These are phyloP conservation scores for Phoenicopterus ruber DNA, from an alignment of 2,113 vertebrate species.

Conservation along the genomic window DNA sequence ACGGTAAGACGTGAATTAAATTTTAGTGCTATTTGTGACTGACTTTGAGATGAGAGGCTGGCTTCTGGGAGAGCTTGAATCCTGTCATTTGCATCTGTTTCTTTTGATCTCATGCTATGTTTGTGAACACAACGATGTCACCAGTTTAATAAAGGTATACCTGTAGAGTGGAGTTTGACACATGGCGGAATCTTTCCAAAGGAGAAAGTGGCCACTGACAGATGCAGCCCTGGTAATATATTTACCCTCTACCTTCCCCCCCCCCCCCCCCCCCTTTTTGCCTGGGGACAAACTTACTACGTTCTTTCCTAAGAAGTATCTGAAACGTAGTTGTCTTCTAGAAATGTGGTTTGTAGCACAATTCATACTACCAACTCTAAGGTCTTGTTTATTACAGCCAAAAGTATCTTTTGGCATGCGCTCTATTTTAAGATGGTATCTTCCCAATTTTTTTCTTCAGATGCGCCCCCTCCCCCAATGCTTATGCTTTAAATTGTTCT, in stretches of 20 bases:
- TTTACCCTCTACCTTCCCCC: too few species aligned
- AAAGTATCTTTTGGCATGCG: background rate
- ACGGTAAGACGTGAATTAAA: background rate
- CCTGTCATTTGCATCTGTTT: background rate
- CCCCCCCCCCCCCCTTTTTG: too few species aligned
- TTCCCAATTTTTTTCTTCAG: background rate
- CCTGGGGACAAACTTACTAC: background rate
- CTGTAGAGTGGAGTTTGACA: background rate
- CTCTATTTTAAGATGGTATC: background rate
- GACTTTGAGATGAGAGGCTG: background rate
- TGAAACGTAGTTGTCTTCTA: background rate
- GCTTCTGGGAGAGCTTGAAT: background rate
- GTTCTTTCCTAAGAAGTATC: background rate
- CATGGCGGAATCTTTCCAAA: background rate
- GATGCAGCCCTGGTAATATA: background rate
- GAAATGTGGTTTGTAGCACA: background rate
- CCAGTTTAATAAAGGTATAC: background rate
- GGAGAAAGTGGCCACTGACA: background rate
- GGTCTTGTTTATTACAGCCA: background rate
- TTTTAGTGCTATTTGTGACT: background rate
- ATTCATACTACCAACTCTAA: background rate
- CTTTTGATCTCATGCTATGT: background rate
- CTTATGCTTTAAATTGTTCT: background rate
- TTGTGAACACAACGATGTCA: background rate
- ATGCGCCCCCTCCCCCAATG: too few species aligned